Conservation (phyloP, 92 coral and sea anemone species). For the Palythoa caribaeorum region DNA sequence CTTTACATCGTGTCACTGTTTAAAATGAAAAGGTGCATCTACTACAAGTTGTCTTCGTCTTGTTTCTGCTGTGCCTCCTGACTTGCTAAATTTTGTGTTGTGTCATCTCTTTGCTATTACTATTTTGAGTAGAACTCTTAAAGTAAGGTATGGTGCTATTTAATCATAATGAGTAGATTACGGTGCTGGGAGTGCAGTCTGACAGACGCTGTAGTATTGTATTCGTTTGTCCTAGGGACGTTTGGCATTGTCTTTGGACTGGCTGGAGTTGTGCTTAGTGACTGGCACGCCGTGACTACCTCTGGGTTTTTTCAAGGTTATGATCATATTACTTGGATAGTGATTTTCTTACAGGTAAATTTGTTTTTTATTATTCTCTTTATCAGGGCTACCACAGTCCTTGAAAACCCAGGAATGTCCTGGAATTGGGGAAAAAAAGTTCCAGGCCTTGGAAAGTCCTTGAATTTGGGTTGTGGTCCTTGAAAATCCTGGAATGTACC, state of each 20-base stretch:
- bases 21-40: no score
- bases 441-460: no score
- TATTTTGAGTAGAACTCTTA: background rate
- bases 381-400: background rate
- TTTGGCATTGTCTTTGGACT: conserved; percentile 95
- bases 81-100: no score
- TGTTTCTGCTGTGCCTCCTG: no score
- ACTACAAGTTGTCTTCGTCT: no score
- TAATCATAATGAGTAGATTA: background rate
- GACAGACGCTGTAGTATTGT: conserved; percentile 31
- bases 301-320: conserved; percentile 96
- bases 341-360: conserved; percentile 87
- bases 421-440: no score
- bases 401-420: no score
- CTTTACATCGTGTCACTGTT: no score
- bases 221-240: conserved; percentile 64
- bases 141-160: background rate
- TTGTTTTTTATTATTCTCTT: background rate
- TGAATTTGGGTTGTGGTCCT: no score
- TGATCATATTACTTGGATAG: conserved; percentile 86
- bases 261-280: conserved; percentile 80
- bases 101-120: no score
- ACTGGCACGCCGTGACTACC: conserved; percentile 72
- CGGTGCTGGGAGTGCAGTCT: conserved; percentile 48
- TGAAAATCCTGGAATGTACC: no score